Percentiles rank a stretch among this genome's conserved stretches.
Conservation (phyloP, 2,797 vertebrate genomes). For the Psittacula derbiana region DNA sequence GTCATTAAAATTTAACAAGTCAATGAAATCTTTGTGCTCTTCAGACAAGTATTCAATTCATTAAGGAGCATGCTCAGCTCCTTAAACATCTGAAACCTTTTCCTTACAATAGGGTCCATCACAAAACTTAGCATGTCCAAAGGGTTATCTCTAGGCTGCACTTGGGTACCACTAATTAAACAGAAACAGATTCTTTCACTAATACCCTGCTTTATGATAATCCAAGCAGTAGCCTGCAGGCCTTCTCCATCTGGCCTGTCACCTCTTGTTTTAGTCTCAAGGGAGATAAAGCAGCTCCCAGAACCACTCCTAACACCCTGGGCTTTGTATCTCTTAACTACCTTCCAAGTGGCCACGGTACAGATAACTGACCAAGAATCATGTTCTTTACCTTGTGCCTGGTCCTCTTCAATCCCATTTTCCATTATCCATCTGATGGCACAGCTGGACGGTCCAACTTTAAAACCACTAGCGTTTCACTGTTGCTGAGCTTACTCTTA, state of each 20-base stretch:
- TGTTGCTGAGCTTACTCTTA: neutral
- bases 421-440: neutral
- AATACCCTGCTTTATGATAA: neutral
- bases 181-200: conserved; percentile 3
- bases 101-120: accelerated
- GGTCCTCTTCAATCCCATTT: neutral
- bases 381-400: neutral
- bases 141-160: conserved; percentile 3
- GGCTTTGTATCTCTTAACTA: neutral
- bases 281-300: neutral
- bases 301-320: neutral
- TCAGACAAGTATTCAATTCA: neutral
- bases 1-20: conserved; percentile 13
- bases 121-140: neutral
- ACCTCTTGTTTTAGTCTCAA: neutral
- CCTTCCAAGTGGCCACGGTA: neutral
- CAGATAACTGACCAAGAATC: neutral
- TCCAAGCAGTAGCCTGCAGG: neutral
- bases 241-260: neutral
- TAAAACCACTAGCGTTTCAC: neutral
- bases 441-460: neutral
- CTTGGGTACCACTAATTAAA: neutral
- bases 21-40: neutral
- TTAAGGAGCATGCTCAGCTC: neutral
- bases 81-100: neutral